Percentiles rank a stretch among this genome's conserved stretches.
phyloP scores from a whole-genome alignment of 2,888 invertebrate species.

The Panzeria rudis region DNA sequence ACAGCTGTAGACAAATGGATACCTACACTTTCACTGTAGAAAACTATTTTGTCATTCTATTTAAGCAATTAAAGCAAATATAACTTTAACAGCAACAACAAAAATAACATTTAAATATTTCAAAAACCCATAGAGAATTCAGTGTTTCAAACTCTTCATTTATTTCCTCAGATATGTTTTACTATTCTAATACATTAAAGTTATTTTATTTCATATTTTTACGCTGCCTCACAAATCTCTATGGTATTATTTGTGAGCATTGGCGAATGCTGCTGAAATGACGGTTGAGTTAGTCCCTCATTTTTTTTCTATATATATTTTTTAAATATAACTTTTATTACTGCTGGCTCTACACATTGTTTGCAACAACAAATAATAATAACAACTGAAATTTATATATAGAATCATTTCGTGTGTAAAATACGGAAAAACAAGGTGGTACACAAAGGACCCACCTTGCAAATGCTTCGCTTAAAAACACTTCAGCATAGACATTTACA shows the following conservation, averaged over 20 bases:
- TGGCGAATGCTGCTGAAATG: conserved; percentile 8
- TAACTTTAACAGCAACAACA: neutral
- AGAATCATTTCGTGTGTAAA: conserved; percentile 62
- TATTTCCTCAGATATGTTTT: conserved; percentile 37
- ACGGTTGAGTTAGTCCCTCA: conserved; percentile 4
- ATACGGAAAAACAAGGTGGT: conserved; percentile 45
- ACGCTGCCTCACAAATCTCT: conserved; percentile 24
- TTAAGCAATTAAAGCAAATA: conserved; percentile 9
- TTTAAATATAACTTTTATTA: conserved; percentile 10
- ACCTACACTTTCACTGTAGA: neutral
- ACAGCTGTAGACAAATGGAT: too few relatives aligned
- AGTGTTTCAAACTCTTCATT: neutral
- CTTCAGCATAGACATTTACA: neutral
- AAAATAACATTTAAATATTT: conserved; percentile 32
- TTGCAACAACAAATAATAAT: conserved; percentile 19
- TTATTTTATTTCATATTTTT: conserved; percentile 31
- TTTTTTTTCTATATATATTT: neutral
- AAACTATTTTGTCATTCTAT: neutral
- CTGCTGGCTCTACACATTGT: neutral
- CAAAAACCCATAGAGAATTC: conserved; percentile 5
- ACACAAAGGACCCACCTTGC: conserved; percentile 40
- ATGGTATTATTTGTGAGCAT: conserved; percentile 45
- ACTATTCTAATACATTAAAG: conserved; percentile 35
- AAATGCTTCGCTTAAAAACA: conserved; percentile 3
- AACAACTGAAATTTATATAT: neutral